Evolutionary conservation across 2,888 invertebrate species (phyloP).

Genomic region (Odontocerum albicorne): DNA sequence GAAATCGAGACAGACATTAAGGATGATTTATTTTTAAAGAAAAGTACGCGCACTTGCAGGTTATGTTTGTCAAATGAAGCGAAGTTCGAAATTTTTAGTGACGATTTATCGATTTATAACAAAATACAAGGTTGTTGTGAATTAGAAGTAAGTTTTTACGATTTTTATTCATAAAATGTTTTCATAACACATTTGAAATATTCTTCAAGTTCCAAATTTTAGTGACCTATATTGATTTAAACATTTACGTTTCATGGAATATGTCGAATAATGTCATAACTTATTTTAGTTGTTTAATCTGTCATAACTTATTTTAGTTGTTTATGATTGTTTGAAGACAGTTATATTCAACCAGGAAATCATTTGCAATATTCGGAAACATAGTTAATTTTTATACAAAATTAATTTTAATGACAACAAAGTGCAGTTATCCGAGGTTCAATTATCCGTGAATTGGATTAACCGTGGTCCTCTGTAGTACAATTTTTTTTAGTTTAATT

Average conservation of each 20-base stretch:
- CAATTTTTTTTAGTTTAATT: too few relatives aligned
- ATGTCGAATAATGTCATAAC: neutral
- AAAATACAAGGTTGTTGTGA: constrained; percentile 20
- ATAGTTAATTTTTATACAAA: too few relatives aligned
- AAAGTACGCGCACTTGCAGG: constrained; percentile 13
- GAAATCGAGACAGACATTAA: constrained; percentile 4
- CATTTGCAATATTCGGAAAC: too few relatives aligned
- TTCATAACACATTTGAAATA: too few relatives aligned
- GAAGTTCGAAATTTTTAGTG: constrained; percentile 15
- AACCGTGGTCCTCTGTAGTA: too few relatives aligned
- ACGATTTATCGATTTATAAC: constrained; percentile 10
- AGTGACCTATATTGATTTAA: neutral
- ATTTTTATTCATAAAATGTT: too few relatives aligned
- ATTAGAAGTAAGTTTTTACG: constrained; percentile 7
- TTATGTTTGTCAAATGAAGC: constrained; percentile 22
- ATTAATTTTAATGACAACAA: too few relatives aligned
- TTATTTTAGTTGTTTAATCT: neutral
- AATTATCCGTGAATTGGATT: too few relatives aligned
- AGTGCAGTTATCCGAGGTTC: too few relatives aligned
- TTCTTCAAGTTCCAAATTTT: neutral
- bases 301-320: neutral
- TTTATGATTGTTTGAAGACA: neutral
- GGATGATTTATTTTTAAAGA: constrained; percentile 2
- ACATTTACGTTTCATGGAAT: neutral
- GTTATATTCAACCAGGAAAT: too few relatives aligned